Evolutionary conservation across 2,113 vertebrate species (phyloP), one percentile per base, ranked within the genome.

Genomic region (Aspidoscelis tigris): DNA sequence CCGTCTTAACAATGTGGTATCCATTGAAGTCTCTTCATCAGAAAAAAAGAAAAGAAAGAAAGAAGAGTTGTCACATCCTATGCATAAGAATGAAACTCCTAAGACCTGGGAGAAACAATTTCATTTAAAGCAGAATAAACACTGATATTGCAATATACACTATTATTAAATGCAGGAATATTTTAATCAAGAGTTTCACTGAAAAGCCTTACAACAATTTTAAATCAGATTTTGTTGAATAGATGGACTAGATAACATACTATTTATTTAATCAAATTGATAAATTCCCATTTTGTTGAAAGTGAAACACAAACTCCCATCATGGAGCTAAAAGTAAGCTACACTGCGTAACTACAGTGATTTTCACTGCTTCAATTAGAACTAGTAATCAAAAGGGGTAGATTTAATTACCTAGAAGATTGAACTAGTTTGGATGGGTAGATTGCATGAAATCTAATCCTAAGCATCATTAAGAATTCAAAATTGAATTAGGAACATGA

Each of bases 1-100:
- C 33, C 33, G 33, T 33, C 33, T 33, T 33, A 33, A 33, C 33
- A 33, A 33, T 33, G 33, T 33, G 33, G 33, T 33, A 33, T 11
- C 72, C 87, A 88, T 68, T 93, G 5, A 85, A 91, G 69, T 41
- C 41, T 89, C 90, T 91, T 33, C 1, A 33, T 33, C 33, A 87
- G 92, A 44, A 6, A 20, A n/a, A 43, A 41, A 41, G 1, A 41
- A 43, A 14, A 76, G n/a, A 64, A 82, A 43, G 53, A 47, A 91
- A 91, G 53, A 1, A 18, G 58, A 18, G 58, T 50, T 50, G 47
- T 50, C 1, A 47, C 76, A 39, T 78, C 1, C 20, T 10, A 83
- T 92, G 77, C 55, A 84, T 70, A 86, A 75, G 89, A 80, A 87
- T 70, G 39, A 76, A 16, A 85, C 84, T 89, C 82, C 74, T 61